These are phyloP conservation scores for Saccopteryx bilineata DNA, from an alignment of 2,113 vertebrate genomes.

Conservation along the genomic window DNA sequence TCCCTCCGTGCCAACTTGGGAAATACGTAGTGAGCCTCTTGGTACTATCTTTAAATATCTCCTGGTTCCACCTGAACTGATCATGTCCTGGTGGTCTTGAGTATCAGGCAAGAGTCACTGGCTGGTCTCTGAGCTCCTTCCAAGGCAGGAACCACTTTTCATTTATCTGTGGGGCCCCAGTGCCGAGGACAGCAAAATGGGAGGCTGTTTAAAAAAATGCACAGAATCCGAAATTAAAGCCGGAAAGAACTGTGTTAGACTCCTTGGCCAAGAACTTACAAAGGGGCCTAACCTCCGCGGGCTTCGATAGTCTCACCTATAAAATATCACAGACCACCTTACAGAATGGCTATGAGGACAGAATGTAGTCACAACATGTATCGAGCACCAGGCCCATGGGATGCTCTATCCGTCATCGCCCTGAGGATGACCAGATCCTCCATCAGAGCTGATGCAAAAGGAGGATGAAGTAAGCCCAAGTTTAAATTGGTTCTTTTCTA, in stretches of 20 bases:
- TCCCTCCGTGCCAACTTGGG: background rate
- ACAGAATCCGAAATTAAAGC: background rate
- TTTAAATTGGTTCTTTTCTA: conserved; percentile 31
- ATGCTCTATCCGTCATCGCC: fast-evolving
- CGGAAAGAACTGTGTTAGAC: background rate
- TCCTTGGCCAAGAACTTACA: background rate
- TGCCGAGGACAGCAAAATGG: background rate
- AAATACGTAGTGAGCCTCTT: background rate
- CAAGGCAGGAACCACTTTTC: background rate
- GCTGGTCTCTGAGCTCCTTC: background rate
- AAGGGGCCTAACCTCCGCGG: background rate
- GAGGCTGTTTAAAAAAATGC: background rate
- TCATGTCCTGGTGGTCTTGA: background rate
- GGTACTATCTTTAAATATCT: conserved; percentile 6
- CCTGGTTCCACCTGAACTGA: background rate
- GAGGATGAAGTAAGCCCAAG: background rate
- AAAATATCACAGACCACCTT: background rate
- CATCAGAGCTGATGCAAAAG: background rate
- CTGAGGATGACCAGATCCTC: background rate
- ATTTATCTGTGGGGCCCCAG: background rate
- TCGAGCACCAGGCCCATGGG: no score
- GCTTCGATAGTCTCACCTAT: background rate
- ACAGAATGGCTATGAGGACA: background rate
- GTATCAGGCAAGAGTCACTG: background rate
- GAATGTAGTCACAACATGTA: fast-evolving